Evolutionary conservation across 2,797 vertebrate genomes (phyloP), one percentile per base, ranked within the genome.

Genomic region (Gadopsis bispinosus): DNA sequence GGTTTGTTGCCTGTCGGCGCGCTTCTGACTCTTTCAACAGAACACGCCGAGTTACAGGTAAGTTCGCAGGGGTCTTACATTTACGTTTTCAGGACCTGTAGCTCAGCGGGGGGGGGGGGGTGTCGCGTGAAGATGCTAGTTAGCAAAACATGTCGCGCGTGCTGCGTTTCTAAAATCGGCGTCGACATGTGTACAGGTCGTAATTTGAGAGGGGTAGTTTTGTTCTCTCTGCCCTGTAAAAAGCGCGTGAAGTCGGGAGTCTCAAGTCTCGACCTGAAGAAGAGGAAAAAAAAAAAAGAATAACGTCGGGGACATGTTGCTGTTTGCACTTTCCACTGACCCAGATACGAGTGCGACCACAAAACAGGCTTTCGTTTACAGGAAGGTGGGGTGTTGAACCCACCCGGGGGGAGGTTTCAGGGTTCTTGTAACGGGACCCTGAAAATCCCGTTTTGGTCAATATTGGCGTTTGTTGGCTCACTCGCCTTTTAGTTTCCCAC

Each of bases 321-420:
- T 39, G 37, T 10, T 39, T 9, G 9, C 37, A 39, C 37, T 39
- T 39, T 39, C 37, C 37, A 39, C 37, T 39, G 37, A 39, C 37
- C 37, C 37, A 39, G 37, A 39, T 39, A 39, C 2, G 37, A 11
- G 39, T 2, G 69, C 19, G 63, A 85, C 87, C 81, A 81, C 81
- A 85, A n/a, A 54, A 4, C 26, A 51, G 7, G 16, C 29, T 67
- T 75, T 73, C 26, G 37, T 75, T 71, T 62, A 68, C 77, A 43
- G 26, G 59, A 65, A 48, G 53, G 54, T n/a, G n/a, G n/a, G n/a
- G n/a, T n/a, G n/a, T n/a, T 62, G 67, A 80, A 74, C 31, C 37
- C 45, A n/a, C n/a, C n/a, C n/a, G n/a, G n/a, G n/a, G n/a, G n/a
- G n/a, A 2, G 26, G 26, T 26, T 26, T 26, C 26, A 26, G 26